Base-by-base conservation (phyloP, 2,888 invertebrate species). In the Baronia brevicornis region DNA sequence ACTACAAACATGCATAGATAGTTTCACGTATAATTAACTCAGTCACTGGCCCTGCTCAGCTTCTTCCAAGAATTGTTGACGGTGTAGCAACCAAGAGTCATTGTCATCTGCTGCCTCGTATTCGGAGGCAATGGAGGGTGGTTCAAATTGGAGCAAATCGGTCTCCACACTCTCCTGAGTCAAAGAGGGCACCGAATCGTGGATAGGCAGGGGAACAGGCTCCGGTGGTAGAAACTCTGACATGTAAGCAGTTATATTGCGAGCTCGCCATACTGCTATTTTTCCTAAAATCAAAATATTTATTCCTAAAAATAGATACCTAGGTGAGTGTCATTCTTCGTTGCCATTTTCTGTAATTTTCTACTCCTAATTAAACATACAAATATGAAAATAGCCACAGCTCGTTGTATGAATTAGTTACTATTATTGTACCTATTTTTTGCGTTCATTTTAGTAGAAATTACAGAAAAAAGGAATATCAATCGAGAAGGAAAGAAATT, bases 221-320 rank as follows among this genome's bases (percentile, higher is more conserved):
- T 90, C 90, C 0, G 89, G 89, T 0, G 93, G 93, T 28, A 93
- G 60, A 41, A 90, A 77, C 26, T 92, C 89, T 2, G 88, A 86
- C 70, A 89, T 87, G 57, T 90, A 92, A 1, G 86, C 78, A 0
- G 89, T 89, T 13, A 92, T 84, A 45, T 87, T 87, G 41, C 91
- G 87, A 0, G 90, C 90, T 3, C 89, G 84, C 93, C 93, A 94
- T 6, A 84, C 84, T 26, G 87, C 84, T 39, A 89, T 48, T 48
- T 78, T 79, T 21, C 79, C 80, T 71, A 60, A 12, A 43, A 48
- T 11, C 18, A 3, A 22, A 9, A 12, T 21, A 19, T 11, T 23
- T n/a, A n/a, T n/a, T n/a, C n/a, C n/a, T n/a, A n/a, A 5, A 32
- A 13, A 7, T 26, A 26, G 4, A 6, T 1, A 5, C 10, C 6